Evolutionary conservation across 2,797 vertebrate genomes (phyloP), one percentile per base, ranked within the genome.

Genomic region (Centropyge bicolor): DNA sequence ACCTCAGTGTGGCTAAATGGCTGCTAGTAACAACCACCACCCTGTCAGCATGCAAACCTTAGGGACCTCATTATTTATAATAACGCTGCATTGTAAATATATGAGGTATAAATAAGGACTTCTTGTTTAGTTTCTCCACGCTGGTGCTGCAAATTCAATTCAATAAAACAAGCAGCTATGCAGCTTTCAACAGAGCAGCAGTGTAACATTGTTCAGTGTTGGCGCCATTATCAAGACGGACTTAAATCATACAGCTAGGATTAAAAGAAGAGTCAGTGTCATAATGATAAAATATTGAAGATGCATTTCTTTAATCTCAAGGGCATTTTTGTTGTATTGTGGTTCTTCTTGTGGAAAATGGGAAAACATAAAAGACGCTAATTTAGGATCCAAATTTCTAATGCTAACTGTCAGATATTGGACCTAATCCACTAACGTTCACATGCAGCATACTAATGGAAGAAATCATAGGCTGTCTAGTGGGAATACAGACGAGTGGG

Each of bases 41-140:
- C 76, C 78, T 89, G 85, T 79, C 81, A 68, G 77, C 88, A 87
- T 86, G 75, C 81, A 83, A 88, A 88, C 92, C 89, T 91, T 73
- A 60, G 92, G 92, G 92, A 95, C 77, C 89, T 94, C 84, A 91
- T 94, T 93, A 93, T 91, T 90, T 88, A 89, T 86, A 84, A 91
- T 80, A 86, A 73, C 76, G 43, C 71, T 51, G 76, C 82, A 82
- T 87, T 86, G 83, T 87, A 86, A 86, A 85, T 75, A 82, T 76
- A 70, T 40, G 22, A 72, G 55, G 43, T 59, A 81, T 89, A 84
- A 88, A 87, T 88, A 78, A 20, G 49, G 40, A 80, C 61, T 74
- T 74, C 66, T 76, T 76, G 72, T 86, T 89, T 71, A 55, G 70
- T 56, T 80, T 78, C 65, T 84, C 62, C 61, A 49, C 24, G 17